These are phyloP conservation scores for Eristalinus sepulchralis DNA, from an alignment of 2,888 invertebrate genomes.

Conservation along the genomic window DNA sequence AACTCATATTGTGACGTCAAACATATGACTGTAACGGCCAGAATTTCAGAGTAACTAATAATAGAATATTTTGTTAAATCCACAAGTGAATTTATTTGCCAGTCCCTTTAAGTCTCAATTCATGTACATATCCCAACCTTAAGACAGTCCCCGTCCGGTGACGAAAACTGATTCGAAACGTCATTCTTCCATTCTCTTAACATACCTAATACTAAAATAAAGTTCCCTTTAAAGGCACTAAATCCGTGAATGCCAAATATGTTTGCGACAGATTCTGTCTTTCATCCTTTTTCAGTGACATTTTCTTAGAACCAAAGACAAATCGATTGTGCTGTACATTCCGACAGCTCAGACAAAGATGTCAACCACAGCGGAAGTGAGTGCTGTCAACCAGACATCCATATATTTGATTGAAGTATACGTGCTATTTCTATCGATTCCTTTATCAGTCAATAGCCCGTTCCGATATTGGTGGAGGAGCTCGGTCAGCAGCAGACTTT, in stretches of 20 bases:
- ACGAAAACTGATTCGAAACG: not conserved
- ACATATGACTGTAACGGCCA: no score
- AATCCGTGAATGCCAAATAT: not conserved
- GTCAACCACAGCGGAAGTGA: not conserved
- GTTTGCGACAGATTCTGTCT: not conserved
- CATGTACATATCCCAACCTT: not conserved
- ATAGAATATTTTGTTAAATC: no score
- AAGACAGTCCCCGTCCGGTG: not conserved
- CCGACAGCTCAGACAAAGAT: not conserved
- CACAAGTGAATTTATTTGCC: not conserved
- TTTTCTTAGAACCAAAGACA: not conserved
- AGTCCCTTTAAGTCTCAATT: not conserved
- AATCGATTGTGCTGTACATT: not conserved
- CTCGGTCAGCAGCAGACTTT: not conserved
- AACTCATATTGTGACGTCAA: no score
- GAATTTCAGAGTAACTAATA: no score
- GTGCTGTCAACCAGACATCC: not conserved
- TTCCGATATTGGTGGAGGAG: not conserved
- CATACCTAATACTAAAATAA: not conserved
- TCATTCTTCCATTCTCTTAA: not conserved
- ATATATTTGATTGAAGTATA: not conserved
- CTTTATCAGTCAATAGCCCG: conserved; percentile 38
- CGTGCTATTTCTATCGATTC: not conserved
- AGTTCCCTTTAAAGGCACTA: not conserved
- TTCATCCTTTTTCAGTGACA: not conserved